A percentile compares a stretch with the other conserved stretches of the same genome.
phyloP scores from a whole-genome alignment of 2,797 vertebrate genomes.

The Agapornis canus region DNA sequence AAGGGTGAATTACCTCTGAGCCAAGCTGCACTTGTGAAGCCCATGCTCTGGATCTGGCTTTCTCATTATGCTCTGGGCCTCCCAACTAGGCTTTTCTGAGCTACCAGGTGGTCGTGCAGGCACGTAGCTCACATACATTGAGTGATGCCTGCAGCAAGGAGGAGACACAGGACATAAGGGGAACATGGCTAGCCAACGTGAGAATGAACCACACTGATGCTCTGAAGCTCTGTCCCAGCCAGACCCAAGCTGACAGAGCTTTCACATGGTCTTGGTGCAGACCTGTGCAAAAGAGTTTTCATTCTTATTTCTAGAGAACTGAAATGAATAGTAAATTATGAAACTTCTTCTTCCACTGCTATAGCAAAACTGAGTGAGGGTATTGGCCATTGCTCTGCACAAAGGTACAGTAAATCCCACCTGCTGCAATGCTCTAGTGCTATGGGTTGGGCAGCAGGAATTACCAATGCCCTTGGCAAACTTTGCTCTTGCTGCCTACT shows the following conservation, averaged over 20 bases:
- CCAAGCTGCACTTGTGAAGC: neutral
- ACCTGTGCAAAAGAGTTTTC: neutral
- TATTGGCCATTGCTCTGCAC: neutral
- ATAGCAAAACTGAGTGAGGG: neutral
- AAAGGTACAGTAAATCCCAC: neutral
- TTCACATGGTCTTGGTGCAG: neutral
- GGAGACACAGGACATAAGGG: too few relatives aligned
- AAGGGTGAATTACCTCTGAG: neutral
- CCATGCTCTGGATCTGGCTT: neutral
- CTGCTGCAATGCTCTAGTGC: neutral
- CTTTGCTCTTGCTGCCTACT: neutral
- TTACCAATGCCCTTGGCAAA: neutral
- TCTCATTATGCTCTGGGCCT: neutral
- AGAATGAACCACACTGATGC: neutral
- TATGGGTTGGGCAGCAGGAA: neutral
- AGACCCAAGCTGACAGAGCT: accelerated
- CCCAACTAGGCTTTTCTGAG: neutral
- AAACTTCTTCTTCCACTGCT: neutral
- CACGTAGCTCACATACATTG: accelerated
- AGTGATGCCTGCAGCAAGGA: neutral
- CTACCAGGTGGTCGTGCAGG: neutral
- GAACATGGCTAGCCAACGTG: accelerated
- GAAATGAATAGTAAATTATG: neutral
- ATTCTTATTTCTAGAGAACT: neutral
- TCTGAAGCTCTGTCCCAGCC: neutral